phyloP scores from a whole-genome alignment of 2,797 vertebrate species.

The Garrulus glandarius region DNA sequence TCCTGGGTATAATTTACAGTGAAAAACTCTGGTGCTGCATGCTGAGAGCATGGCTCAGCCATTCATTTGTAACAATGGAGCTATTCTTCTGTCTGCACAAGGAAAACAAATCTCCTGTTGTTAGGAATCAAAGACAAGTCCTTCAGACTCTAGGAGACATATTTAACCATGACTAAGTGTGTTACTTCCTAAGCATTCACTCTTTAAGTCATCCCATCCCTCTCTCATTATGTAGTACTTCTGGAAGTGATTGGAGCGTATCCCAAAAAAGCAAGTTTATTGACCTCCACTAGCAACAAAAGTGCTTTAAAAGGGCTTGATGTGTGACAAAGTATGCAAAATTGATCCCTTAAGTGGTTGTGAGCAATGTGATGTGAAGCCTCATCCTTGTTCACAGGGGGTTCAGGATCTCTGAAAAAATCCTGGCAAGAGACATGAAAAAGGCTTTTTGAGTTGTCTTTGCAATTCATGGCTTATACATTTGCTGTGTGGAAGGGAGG shows the following conservation, averaged over 20 bases:
- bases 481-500: neutral
- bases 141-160: constrained; percentile 43
- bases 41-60: constrained; percentile 1
- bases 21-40: neutral
- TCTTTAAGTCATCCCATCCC: neutral
- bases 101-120: constrained; percentile 52
- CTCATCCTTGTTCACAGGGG: neutral
- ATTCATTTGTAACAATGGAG: constrained; percentile 23
- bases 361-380: neutral
- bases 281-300: constrained; percentile 18
- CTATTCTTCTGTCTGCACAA: constrained; percentile 1
- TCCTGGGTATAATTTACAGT: constrained; percentile 20
- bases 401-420: neutral
- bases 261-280: constrained; percentile 23
- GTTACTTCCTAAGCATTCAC: neutral
- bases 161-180: constrained; percentile 46
- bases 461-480: neutral
- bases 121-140: constrained; percentile 34
- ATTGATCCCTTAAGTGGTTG: constrained; percentile 27
- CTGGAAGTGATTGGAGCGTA: neutral
- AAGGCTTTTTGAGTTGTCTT: neutral
- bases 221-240: neutral
- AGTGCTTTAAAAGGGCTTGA: neutral
- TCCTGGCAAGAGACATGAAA: neutral
- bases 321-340: constrained; percentile 11